Conservation (phyloP, 2,113 vertebrate species). For the Chloropsis cyanopogon region DNA sequence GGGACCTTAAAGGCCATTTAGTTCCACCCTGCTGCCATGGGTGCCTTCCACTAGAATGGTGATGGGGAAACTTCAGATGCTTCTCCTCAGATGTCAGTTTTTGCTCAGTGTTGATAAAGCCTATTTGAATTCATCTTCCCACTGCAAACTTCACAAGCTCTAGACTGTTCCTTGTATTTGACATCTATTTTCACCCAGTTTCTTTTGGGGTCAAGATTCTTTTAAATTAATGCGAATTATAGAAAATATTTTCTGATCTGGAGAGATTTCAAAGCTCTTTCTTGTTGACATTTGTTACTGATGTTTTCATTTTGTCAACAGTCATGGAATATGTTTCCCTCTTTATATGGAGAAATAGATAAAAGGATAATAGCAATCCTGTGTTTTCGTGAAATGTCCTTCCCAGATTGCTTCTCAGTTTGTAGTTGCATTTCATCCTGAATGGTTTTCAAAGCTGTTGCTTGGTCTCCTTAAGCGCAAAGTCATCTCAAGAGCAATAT, state of each 20-base stretch:
- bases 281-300: not conserved
- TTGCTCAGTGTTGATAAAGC: not conserved
- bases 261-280: not conserved
- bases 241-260: not conserved
- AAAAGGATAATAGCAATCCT: not conserved
- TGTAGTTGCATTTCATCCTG: not conserved
- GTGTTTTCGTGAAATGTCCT: not conserved
- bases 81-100: not conserved
- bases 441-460: not conserved
- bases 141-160: not conserved
- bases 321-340: not conserved
- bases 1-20: not conserved
- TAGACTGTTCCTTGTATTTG: not conserved
- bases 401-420: not conserved
- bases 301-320: not conserved
- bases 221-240: not conserved
- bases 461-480: conserved; percentile 25
- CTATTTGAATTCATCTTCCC: not conserved
- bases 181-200: not conserved
- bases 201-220: not conserved
- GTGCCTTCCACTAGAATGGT: not conserved
- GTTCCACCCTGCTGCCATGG: not conserved
- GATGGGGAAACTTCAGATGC: not conserved
- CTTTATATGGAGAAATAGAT: not conserved
- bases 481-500: conserved; percentile 59